These are phyloP conservation scores for Nothobranchius kuhntae DNA, from an alignment of 2,113 vertebrate genomes.

Conservation along the genomic window DNA sequence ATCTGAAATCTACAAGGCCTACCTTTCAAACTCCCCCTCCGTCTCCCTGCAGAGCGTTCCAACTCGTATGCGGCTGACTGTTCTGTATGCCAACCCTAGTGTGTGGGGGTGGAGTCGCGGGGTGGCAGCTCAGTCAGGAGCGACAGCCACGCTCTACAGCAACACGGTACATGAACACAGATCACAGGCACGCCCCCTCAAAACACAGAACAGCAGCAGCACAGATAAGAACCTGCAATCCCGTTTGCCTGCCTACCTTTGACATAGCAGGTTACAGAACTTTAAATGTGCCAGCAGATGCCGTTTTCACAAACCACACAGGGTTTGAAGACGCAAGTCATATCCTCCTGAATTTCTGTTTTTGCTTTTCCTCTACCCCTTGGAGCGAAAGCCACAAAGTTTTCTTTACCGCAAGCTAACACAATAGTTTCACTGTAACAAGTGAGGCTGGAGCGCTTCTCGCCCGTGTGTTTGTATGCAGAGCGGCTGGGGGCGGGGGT, in stretches of 20 bases:
- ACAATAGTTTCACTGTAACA: conserved; percentile 54
- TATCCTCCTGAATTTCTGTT: conserved; percentile 49
- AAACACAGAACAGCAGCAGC: conserved; percentile 66
- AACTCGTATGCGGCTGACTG: conserved; percentile 54
- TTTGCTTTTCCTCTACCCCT: conserved; percentile 43
- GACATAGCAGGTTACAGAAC: conserved; percentile 52
- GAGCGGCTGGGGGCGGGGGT: conserved; percentile 41
- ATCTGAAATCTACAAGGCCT: conserved; percentile 72
- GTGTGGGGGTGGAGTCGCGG: conserved; percentile 64
- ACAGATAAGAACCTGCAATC: conserved; percentile 68
- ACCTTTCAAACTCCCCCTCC: conserved; percentile 55
- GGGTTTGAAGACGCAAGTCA: conserved; percentile 43
- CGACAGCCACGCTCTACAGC: conserved; percentile 69
- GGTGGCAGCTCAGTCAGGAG: conserved; percentile 70
- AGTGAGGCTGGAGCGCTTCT: conserved; percentile 35
- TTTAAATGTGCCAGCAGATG: conserved; percentile 60
- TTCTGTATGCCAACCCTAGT: conserved; percentile 54
- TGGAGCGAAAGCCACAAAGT: conserved; percentile 57
- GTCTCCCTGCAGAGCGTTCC: conserved; percentile 37
- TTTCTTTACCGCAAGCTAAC: conserved; percentile 45
- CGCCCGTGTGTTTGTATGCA: conserved; percentile 35
- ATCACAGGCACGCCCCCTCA: conserved; percentile 77
- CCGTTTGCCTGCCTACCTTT: conserved; percentile 61
- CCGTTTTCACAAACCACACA: conserved; percentile 60
- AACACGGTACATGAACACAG: conserved; percentile 73